These are phyloP conservation scores for Himalopsyche japonica DNA, from an alignment of 2,888 invertebrate species.

Conservation along the genomic window DNA sequence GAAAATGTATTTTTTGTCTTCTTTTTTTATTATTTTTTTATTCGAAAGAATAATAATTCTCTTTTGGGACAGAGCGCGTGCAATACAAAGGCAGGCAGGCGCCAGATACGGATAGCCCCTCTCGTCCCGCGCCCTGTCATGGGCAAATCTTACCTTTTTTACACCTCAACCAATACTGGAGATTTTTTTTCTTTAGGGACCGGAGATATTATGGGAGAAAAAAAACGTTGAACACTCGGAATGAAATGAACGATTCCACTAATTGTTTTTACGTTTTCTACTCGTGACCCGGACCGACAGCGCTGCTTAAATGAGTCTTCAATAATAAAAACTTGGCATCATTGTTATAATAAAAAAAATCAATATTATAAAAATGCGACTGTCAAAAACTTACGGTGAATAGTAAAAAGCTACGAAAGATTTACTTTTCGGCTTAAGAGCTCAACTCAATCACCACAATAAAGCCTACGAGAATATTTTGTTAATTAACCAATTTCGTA, in stretches of 20 bases:
- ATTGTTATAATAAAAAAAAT: neutral
- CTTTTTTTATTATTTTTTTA: neutral
- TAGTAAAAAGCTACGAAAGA: no score
- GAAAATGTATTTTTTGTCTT: constrained; percentile 11
- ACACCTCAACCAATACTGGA: constrained; percentile 11
- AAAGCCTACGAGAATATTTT: no score
- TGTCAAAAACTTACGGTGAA: no score
- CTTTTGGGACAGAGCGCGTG: constrained; percentile 13
- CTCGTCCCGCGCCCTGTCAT: neutral
- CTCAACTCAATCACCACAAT: no score
- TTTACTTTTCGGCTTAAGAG: no score
- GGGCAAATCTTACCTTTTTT: constrained; percentile 13
- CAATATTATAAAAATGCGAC: no score
- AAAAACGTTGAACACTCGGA: constrained; percentile 4
- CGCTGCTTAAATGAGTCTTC: constrained; percentile 17
- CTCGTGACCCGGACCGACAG: constrained; percentile 14
- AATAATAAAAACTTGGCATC: neutral
- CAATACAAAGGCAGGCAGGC: constrained; percentile 16
- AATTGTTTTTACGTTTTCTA: constrained; percentile 31
- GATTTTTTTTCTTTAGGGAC: neutral
- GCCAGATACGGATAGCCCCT: constrained; percentile 10
- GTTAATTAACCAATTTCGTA: no score
- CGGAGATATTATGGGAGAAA: constrained; percentile 10
- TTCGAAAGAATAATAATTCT: neutral
- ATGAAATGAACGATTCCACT: constrained; percentile 23